These are phyloP conservation scores for Heliocidaris erythrogramma DNA, from an alignment of 35 echinoderm and acorn worm genomes.

Conservation along the genomic window DNA sequence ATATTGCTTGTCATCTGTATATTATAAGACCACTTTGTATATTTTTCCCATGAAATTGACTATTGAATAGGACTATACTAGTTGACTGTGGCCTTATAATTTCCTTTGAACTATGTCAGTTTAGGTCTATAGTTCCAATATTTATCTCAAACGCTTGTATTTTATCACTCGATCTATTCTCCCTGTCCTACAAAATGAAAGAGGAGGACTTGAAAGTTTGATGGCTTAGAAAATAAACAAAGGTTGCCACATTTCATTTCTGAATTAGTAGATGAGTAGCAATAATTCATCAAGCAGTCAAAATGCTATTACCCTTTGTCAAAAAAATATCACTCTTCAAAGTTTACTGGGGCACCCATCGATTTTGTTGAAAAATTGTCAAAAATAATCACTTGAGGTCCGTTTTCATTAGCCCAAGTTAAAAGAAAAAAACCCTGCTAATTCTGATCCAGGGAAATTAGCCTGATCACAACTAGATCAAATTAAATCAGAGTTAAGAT, in stretches of 20 bases:
- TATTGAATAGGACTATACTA: no score
- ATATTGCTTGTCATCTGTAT: neutral
- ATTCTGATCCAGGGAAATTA: no score
- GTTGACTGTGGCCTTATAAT: no score
- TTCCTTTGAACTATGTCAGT: no score
- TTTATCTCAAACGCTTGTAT: neutral
- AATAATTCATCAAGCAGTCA: neutral
- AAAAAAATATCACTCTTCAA: neutral
- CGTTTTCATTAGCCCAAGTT: no score
- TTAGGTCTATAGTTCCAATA: neutral
- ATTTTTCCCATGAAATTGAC: no score
- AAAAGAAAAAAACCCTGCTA: no score
- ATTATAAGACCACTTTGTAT: no score
- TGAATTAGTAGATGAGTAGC: neutral
- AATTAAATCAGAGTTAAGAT: no score
- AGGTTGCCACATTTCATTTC: neutral
- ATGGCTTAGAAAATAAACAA: constrained; percentile 3
- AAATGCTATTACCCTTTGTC: neutral
- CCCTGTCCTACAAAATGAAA: neutral
- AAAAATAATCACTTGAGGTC: neutral
- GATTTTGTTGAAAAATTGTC: neutral
- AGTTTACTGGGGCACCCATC: neutral
- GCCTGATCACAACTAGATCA: no score
- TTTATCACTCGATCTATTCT: neutral
- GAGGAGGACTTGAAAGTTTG: neutral